Evolutionary conservation across 2,888 invertebrate genomes (phyloP), one percentile per base, ranked within the genome.

Genomic region (Pristionchus exspectatus): DNA sequence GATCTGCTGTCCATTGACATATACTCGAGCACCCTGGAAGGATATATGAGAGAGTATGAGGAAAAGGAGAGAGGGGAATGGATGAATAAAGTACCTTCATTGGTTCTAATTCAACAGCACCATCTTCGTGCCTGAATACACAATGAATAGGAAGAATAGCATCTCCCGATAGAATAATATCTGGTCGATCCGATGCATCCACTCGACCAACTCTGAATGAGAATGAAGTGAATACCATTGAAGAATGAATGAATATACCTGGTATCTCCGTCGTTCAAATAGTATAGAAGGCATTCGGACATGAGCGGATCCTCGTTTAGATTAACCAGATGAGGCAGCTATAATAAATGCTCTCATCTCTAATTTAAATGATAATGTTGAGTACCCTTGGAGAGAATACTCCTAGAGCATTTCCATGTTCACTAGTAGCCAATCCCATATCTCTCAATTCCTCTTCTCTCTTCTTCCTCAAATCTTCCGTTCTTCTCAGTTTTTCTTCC

Each of bases 261-360:
- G 0, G 99, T 99, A 44, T 97, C 96, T 12, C 99, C 97, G 93
- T 98, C 97, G 95, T 99, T 99, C 93, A 99, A 98, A 95, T 99
- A 99, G 95, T 99, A 99, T 90, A 99, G 97, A 90, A 99, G 96
- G 96, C 99, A 99, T 96, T 99, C 99, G 0, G 99, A 99, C 96
- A 99, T 97, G 94, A 98, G 97, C 0, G 99, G 99, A 96, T 99
- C 99, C 95, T 99, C 99, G 96, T 99, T 99, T 91, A 99, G 96
- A 95, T 99, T 99, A 90, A 99, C 98, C 93, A 99, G 96, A 96
- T 99, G 99, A 0, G 99, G 99, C 0, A 99, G 98, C 96, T 96
- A 94, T 12, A 84, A 56, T 87, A 0, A 14, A 3, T 24, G 21
- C 7, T 27, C 14, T n/a, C 14, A 18, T 14, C 5, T 5, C 44